Percentiles rank a stretch among this genome's conserved stretches.
Conservation (phyloP, 2,113 vertebrate species). For the Origma solitaria region DNA sequence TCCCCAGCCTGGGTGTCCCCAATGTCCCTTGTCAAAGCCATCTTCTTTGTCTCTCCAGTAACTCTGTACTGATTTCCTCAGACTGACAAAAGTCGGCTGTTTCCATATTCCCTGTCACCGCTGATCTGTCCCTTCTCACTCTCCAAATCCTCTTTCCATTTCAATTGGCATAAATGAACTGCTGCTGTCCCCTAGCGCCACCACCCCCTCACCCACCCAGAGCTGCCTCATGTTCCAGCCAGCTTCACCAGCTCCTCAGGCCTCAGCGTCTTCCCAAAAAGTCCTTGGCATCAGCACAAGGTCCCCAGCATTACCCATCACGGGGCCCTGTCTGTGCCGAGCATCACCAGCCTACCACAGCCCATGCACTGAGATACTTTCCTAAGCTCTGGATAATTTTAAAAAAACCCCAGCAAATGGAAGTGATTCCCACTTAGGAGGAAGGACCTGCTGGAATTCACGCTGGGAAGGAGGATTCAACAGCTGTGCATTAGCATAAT, state of each 20-base stretch:
- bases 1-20: neutral
- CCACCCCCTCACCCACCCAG: neutral
- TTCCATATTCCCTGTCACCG: neutral
- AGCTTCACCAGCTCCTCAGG: neutral
- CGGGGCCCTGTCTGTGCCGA: neutral
- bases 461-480: neutral
- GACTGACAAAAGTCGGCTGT: neutral
- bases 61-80: neutral
- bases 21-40: accelerated
- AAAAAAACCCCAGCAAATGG: neutral
- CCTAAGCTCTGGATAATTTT: neutral
- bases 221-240: neutral
- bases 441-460: neutral
- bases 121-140: neutral
- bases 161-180: neutral
- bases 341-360: neutral
- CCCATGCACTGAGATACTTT: neutral
- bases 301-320: neutral
- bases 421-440: neutral
- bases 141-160: slow-evolving; percentile 26
- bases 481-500: slow-evolving; percentile 36
- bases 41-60: neutral
- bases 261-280: neutral
- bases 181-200: neutral
- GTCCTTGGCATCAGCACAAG: neutral